These are phyloP conservation scores for Maconellicoccus hirsutus DNA, from an alignment of 1,140 invertebrate genomes.

Conservation along the genomic window DNA sequence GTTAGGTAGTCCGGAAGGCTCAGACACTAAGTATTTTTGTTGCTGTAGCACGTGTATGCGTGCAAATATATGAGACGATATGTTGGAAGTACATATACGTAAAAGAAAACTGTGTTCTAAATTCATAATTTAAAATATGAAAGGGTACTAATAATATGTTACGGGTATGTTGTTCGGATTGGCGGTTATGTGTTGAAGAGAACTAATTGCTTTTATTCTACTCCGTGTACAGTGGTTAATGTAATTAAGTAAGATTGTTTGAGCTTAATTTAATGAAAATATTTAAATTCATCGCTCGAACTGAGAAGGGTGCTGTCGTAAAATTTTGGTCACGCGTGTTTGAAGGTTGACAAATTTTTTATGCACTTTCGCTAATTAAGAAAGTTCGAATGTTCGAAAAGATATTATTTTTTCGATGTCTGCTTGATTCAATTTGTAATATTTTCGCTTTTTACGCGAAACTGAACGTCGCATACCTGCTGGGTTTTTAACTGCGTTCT, in stretches of 20 bases:
- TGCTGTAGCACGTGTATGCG: too few species aligned
- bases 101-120: neutral
- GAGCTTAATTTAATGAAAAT: neutral
- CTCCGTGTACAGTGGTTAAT: neutral
- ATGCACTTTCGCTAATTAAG: neutral
- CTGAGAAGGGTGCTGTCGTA: neutral
- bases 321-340: neutral
- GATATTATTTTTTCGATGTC: too few species aligned
- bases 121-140: constrained; percentile 10
- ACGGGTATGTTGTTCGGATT: neutral
- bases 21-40: too few species aligned
- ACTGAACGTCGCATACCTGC: too few species aligned
- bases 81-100: neutral
- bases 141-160: neutral
- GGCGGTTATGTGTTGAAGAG: constrained; percentile 1
- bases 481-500: too few species aligned
- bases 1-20: too few species aligned
- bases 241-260: neutral
- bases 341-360: neutral
- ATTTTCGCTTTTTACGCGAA: too few species aligned
- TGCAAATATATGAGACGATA: too few species aligned
- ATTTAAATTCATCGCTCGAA: neutral
- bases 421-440: too few species aligned
- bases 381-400: too few species aligned
- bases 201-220: constrained; percentile 10